Base-by-base conservation (phyloP, 2,113 vertebrate genomes). In the Desmodus rotundus region DNA sequence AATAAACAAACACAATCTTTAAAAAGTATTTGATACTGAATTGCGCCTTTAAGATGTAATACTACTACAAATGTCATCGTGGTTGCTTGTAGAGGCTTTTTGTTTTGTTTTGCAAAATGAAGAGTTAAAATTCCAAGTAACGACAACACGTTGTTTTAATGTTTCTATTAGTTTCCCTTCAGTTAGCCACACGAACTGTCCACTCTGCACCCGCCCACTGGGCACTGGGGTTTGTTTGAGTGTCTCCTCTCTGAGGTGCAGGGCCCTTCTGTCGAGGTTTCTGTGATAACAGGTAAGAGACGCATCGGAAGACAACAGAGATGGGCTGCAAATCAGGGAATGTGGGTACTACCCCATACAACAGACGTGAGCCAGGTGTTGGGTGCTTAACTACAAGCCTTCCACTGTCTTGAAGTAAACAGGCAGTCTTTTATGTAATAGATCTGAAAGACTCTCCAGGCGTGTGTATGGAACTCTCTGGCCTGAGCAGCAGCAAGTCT, bases 211-310 rank as follows among this genome's bases (percentile, higher is more conserved):
- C 58, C 12, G 26, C 9, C 58, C 58, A 28, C 58, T 12, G 9
- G 58, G 58, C 20, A 22, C 98, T 83, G 97, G 94, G 98, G 98
- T 96, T 58, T 98, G 98, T 94, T 98, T 98, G 11, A 98, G 97
- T 2, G 19, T 97, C 58, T 98, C 98, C 22, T 98, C 98, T 61
- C 97, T 99, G 94, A 99, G 98, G 96, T 97, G 45, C 97, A 95
- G 28, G 97, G 1, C 98, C 99, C 7, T 99, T 98, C 95, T 95
- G 86, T 0, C 99, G 97, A 89, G 98, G 98, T 97, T 98, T 98
- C 97, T 99, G 98, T 85, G 98, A 98, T 41, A 98, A 98, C 95
- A 97, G 98, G 98, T 98, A 5, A 70, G 74, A 83, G 52, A 52
- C 43, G 36, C 87, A 7, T 63, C 1, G 11, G 31, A 11, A 31